Percentiles rank a stretch among this genome's conserved stretches.
phyloP scores from a whole-genome alignment of 2,888 invertebrate genomes.

The Mantis religiosa region DNA sequence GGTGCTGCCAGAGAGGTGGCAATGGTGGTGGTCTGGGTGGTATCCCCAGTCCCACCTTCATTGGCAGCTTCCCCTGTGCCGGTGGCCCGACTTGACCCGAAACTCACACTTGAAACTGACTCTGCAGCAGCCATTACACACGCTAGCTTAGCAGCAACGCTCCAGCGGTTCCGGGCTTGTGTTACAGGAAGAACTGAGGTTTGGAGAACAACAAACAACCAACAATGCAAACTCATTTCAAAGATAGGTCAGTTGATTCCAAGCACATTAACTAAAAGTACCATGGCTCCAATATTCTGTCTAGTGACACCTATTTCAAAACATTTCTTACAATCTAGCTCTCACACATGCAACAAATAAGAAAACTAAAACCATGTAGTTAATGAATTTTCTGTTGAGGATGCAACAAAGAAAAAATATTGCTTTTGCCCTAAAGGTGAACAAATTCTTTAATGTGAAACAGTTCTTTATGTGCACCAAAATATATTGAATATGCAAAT shows the following conservation, averaged over 20 bases:
- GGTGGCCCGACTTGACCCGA: slow-evolving; percentile 32
- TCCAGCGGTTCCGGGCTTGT: slow-evolving; percentile 15
- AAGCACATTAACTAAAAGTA: neutral
- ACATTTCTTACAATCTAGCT: no score
- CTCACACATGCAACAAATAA: no score
- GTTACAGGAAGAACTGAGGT: slow-evolving; percentile 13
- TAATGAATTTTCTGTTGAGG: no score
- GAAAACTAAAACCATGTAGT: no score
- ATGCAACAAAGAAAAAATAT: no score
- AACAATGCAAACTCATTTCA: neutral
- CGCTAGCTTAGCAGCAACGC: slow-evolving; percentile 10
- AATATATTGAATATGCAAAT: no score
- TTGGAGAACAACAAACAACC: slow-evolving; percentile 1
- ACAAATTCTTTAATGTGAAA: no score
- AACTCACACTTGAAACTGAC: slow-evolving; percentile 35
- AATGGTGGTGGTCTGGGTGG: slow-evolving; percentile 26
- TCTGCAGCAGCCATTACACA: slow-evolving; percentile 29
- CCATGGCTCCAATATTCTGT: no score
- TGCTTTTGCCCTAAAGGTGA: no score
- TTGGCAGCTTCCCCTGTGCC: slow-evolving; percentile 13
- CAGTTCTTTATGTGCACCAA: no score
- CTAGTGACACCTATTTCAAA: no score
- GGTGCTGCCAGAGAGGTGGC: slow-evolving; percentile 19
- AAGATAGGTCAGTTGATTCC: neutral
- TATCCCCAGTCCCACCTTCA: slow-evolving; percentile 20